A percentile compares a stretch with the other conserved stretches of the same genome.
These are phyloP conservation scores for Diplodus puntazzo DNA, from an alignment of 2,797 vertebrate species.

Conservation along the genomic window DNA sequence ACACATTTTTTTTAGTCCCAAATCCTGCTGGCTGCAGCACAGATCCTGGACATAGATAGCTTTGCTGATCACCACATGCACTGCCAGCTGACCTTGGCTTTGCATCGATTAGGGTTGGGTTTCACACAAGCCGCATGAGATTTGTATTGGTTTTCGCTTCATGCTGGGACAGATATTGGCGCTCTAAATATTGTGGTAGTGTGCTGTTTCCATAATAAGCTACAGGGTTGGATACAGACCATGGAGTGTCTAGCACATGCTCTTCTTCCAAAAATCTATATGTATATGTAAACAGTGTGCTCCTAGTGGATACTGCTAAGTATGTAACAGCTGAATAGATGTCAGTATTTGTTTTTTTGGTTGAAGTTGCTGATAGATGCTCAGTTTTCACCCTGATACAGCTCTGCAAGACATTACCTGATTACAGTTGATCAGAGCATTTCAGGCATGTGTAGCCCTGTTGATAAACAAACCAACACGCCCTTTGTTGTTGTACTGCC, in stretches of 20 bases:
- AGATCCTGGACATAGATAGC: neutral
- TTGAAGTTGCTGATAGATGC: neutral
- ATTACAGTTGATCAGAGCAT: neutral
- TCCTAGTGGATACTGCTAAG: neutral
- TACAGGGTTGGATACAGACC: slow-evolving; percentile 15
- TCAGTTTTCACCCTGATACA: neutral
- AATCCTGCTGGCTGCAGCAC: slow-evolving; percentile 35
- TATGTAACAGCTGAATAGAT: slow-evolving; percentile 14
- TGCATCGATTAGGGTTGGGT: slow-evolving; percentile 65
- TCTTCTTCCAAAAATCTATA: slow-evolving; percentile 27
- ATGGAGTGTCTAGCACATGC: slow-evolving; percentile 16
- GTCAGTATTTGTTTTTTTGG: slow-evolving; percentile 9
- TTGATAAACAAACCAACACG: neutral
- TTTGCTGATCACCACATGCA: slow-evolving; percentile 36
- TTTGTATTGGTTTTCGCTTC: slow-evolving; percentile 65
- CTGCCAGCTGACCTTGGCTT: slow-evolving; percentile 57
- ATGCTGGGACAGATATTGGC: slow-evolving; percentile 57
- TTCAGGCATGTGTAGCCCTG: neutral
- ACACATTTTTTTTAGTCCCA: neutral
- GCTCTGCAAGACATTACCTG: neutral
- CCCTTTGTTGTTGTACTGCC: neutral
- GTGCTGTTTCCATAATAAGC: slow-evolving; percentile 30
- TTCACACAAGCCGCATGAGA: slow-evolving; percentile 55
- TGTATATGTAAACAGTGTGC: slow-evolving; percentile 33
- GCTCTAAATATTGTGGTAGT: slow-evolving; percentile 33